Percentiles rank a stretch among this genome's conserved stretches.
These are phyloP conservation scores for Turritopsis rubra DNA, from an alignment of 30 jellyfish, hydroid and myxozoan species.

Conservation along the genomic window DNA sequence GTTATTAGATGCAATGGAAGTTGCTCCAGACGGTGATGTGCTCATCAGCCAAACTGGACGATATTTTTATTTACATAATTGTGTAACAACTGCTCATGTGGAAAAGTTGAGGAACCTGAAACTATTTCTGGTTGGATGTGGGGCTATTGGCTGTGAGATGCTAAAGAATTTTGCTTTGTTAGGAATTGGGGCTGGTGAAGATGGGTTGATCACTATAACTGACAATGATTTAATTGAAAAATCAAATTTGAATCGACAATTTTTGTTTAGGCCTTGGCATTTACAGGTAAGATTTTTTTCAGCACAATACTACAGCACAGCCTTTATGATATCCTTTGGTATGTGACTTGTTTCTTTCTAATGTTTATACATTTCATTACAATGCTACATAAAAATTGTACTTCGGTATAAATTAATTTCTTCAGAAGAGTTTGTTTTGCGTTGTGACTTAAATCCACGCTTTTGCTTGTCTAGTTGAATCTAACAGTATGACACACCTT, in stretches of 20 bases:
- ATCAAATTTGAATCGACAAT: constrained; percentile 85
- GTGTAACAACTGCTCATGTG: constrained; percentile 40
- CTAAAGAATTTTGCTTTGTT: constrained; percentile 73
- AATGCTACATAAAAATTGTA: too few species aligned
- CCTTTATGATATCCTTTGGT: too few species aligned
- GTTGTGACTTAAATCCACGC: too few species aligned
- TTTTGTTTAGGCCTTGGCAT: constrained; percentile 78
- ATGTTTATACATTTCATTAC: too few species aligned
- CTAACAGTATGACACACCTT: too few species aligned
- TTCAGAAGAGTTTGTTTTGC: too few species aligned
- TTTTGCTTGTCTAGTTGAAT: too few species aligned
- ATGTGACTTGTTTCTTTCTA: too few species aligned
- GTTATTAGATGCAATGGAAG: constrained; percentile 60
- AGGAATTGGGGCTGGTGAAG: constrained; percentile 60
- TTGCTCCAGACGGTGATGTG: background rate
- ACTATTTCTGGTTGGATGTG: constrained; percentile 94
- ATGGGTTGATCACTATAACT: constrained; percentile 64
- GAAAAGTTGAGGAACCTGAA: constrained; percentile 38
- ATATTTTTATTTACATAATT: constrained; percentile 19
- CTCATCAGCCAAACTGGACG: background rate
- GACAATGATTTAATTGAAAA: constrained; percentile 88
- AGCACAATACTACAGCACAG: too few species aligned
- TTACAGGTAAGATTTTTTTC: constrained; percentile 53
- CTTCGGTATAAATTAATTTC: too few species aligned
- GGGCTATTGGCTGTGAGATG: constrained; percentile 96